Evolutionary conservation across 2,888 invertebrate species (phyloP), one percentile per base, ranked within the genome.

Genomic region (Sphinx pinastri): DNA sequence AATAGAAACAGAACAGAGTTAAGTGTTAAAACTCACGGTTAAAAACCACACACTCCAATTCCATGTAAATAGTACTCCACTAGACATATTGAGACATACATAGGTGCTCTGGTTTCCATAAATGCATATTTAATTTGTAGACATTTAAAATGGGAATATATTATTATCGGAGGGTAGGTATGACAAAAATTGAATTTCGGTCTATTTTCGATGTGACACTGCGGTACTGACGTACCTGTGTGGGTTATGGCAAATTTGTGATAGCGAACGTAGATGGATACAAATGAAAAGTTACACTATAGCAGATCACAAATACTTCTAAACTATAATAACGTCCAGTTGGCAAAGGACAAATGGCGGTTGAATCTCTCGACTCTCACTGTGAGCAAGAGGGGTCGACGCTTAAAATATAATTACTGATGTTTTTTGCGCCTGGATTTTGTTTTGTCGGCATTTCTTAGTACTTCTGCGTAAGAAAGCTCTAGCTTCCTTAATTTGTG

Each of bases 381-480:
- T 79, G 67, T 31, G 49, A 82, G 87, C 84, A 86, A 90, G 89
- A 90, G 90, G 86, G 90, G 92, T 92, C 91, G 87, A 84, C 81
- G 79, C 78, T 81, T 86, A 85, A 88, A 89, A 90, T 83, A 74
- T 70, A 72, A 75, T 90, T 91, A 94, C 80, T 94, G 94, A 78
- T 94, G 94, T 81, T 93, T 94, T 82, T 93, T 94, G 79, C 94
- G 94, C 86, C 94, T 86, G 57, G 85, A 82, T 81, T 94, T 94
- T 69, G 90, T 90, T 88, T 95, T 95, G 81, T 96, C 96, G 74
- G 96, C 96, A 85, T 96, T 96, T 75, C 97, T 95, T 74, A 98
- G 91, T 25, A 96, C 98, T 88, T 98, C 98, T 8, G 98, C 98
- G 87, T 98, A 98, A 14, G 97, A 97, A 83, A 97, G 95, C 82